Percentiles rank a stretch among this genome's conserved stretches.
phyloP scores from a whole-genome alignment of 53 echinoderm and acorn worm species.

The Actinopyga echinites region DNA sequence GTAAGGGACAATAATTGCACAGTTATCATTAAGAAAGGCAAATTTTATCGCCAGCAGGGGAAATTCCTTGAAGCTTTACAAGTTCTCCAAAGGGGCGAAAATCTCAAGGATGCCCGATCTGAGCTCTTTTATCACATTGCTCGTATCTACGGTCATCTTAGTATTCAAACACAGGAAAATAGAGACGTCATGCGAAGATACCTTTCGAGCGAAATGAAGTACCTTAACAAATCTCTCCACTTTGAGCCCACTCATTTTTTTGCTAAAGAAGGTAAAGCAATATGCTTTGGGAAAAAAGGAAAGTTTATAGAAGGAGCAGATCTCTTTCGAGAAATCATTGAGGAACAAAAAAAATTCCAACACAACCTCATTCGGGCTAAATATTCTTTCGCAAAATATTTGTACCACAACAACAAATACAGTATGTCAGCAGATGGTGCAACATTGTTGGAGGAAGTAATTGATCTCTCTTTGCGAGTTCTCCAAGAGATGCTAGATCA shows the following conservation, averaged over 20 bases:
- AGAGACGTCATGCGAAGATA: not conserved
- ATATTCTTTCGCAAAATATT: no score
- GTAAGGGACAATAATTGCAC: not conserved
- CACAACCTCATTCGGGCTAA: no score
- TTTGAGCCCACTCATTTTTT: not conserved
- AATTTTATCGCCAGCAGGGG: not conserved
- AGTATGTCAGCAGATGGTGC: no score
- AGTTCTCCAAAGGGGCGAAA: not conserved
- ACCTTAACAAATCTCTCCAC: constrained; percentile 6
- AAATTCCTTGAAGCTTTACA: not conserved
- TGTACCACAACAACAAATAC: no score
- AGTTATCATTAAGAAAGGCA: not conserved
- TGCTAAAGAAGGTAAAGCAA: not conserved
- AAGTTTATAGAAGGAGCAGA: no score
- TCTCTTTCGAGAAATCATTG: no score
- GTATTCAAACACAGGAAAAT: not conserved
- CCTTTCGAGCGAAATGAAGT: not conserved
- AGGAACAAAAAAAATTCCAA: no score
- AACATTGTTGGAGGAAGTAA: no score
- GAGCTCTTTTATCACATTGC: not conserved
- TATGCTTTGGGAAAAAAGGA: no score
- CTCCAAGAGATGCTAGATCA: no score
- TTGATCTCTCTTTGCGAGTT: no score
- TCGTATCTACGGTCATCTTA: not conserved
- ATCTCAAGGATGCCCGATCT: not conserved